A percentile compares a stretch with the other conserved stretches of the same genome.
These are phyloP conservation scores for Nannobrachium achirus DNA, from an alignment of 2,113 vertebrate species.

Conservation along the genomic window DNA sequence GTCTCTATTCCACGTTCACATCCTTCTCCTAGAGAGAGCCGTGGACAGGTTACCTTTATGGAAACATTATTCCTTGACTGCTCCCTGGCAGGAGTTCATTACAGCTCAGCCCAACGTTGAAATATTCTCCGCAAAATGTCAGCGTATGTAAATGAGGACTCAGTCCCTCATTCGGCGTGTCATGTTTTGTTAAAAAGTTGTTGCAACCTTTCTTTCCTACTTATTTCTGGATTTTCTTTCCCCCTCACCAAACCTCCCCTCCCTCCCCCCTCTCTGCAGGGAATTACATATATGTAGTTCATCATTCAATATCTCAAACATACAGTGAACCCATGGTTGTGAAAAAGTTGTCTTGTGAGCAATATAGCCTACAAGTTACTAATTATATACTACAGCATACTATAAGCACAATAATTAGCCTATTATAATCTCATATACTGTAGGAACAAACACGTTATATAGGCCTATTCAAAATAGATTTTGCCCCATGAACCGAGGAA, in stretches of 20 bases:
- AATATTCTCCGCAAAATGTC: slow-evolving; percentile 99
- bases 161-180: slow-evolving; percentile 83
- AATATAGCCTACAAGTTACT: too few species aligned
- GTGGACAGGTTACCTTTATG: slow-evolving; percentile 98
- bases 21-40: slow-evolving; percentile 91
- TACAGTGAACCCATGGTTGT: too few species aligned
- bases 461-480: slow-evolving; percentile 9
- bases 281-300: slow-evolving; percentile 13
- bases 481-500: slow-evolving; percentile 32
- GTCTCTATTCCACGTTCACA: slow-evolving; percentile 85
- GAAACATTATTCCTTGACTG: slow-evolving; percentile 98
- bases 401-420: too few species aligned
- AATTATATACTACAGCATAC: too few species aligned
- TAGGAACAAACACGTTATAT: slow-evolving; percentile 37
- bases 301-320: neutral
- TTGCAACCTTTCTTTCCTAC: slow-evolving; percentile 76
- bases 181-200: slow-evolving; percentile 90
- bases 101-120: slow-evolving; percentile 93
- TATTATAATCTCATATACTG: neutral
- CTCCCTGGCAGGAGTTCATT: slow-evolving; percentile 99
- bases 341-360: too few species aligned
- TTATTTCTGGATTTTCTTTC: slow-evolving; percentile 57
- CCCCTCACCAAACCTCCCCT: slow-evolving; percentile 28
- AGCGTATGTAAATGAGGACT: slow-evolving; percentile 97
- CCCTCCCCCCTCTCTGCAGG: neutral